A percentile compares a stretch with the other conserved stretches of the same genome.
Conservation (phyloP, 1,140 invertebrate species). For the Drosophila jambulina region DNA sequence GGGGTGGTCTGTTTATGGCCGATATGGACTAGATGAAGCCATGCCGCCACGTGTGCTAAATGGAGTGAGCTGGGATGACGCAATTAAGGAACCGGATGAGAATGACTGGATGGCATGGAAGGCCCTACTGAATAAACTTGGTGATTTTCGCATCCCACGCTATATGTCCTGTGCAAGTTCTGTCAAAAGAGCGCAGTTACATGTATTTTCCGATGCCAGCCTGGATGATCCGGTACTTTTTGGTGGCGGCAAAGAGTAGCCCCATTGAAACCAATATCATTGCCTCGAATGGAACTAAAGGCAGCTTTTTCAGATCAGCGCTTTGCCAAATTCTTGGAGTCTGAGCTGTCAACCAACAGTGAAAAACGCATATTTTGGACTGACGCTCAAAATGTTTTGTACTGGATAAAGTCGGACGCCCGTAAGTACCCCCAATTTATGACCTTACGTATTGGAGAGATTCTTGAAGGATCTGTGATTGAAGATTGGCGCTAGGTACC, state of each 20-base stretch:
- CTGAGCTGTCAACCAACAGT: not conserved
- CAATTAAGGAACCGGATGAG: not conserved
- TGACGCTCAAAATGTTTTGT: not conserved
- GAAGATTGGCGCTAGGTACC: not conserved
- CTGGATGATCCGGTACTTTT: not conserved
- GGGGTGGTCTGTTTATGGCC: too few relatives aligned
- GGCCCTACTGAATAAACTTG: not conserved
- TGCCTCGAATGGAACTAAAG: not conserved
- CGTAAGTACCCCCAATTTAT: not conserved
- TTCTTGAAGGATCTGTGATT: not conserved
- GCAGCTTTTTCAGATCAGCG: not conserved
- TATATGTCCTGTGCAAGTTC: too few relatives aligned
- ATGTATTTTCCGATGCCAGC: not conserved
- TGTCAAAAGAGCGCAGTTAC: not conserved
- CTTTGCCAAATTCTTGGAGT: not conserved
- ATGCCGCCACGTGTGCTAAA: too few relatives aligned
- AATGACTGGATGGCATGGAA: not conserved
- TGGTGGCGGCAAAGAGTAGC: not conserved
- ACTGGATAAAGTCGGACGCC: not conserved
- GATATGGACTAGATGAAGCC: too few relatives aligned
- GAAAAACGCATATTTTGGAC: constrained; percentile 1
- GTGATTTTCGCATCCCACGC: not conserved
- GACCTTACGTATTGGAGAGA: not conserved
- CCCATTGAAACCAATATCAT: not conserved
- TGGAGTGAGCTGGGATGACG: not conserved